Base-by-base conservation (phyloP, 2,797 vertebrate species). In the Decapterus maruadsi region DNA sequence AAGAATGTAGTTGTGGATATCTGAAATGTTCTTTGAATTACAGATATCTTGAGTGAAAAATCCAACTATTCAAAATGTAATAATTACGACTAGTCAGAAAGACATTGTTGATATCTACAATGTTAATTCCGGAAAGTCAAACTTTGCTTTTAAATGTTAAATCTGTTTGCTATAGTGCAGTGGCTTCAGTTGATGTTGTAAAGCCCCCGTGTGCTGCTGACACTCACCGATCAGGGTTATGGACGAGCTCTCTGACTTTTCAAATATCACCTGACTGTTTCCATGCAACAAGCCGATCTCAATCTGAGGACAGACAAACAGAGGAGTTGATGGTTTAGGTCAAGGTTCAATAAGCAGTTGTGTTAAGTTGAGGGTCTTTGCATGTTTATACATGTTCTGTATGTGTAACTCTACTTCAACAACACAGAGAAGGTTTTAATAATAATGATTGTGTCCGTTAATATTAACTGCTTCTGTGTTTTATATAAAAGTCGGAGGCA, bases 231-330 rank as follows among this genome's bases (percentile, higher is more conserved):
- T 93, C 70, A 99, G 95, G 73, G 94, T 97, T 36, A 99, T 85
- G 20, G 97, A 96, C 0, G 97, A 99, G 86, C 81, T 97, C 84
- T 98, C 97, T 0, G 96, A 94, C 91, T 99, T 99, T 89, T 99
- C 98, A 93, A 99, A 99, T 74, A 97, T 94, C 92, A 99, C 97
- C 85, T 99, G 97, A 86, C 97, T 97, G 94, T 99, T 97, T 62
- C 95, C 95, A 77, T 97, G 81, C 88, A 99, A 91, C 92, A 99
- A 93, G 36, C 98, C 98, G 53, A 97, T 89, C 4, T 96, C 94
- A 0, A 98, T 96, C 97, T 98, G 71, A 13, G 46, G 36, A 54
- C 12, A 68, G 22, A 12, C 4, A n/a, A 63, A 77, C n/a, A 45
- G 46, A 8, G 31, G 6, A 42, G 12, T 51, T 6, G 3, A 42